phyloP scores from a whole-genome alignment of 37 sponge, comb jelly and placozoan species.

The Hexactinellida sp. region DNA sequence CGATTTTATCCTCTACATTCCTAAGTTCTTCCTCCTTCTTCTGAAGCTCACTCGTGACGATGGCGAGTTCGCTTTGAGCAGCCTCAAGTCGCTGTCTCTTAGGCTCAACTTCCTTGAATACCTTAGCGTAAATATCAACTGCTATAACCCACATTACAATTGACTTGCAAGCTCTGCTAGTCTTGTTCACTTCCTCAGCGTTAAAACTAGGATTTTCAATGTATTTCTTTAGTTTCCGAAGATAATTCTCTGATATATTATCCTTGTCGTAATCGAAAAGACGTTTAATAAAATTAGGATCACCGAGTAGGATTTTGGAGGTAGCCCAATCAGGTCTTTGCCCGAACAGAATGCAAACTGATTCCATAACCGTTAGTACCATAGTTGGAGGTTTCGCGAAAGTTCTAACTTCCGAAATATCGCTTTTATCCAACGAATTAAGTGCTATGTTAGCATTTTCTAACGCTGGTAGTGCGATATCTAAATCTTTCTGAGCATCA shows the following conservation, averaged over 20 bases:
- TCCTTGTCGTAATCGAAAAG: conserved; percentile 91
- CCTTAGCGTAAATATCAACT: conserved; percentile 77
- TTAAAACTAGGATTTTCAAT: conserved; percentile 92
- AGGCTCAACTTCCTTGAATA: conserved; percentile 87
- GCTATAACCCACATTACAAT: conserved; percentile 98
- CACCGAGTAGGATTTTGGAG: conserved; percentile 76
- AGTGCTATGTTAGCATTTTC: conserved; percentile 88
- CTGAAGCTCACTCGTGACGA: conserved; percentile 60
- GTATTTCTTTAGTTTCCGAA: conserved; percentile 95
- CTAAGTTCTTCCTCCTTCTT: conserved; percentile 76
- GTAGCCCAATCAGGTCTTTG: conserved; percentile 80
- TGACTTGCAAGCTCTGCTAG: conserved; percentile 92
- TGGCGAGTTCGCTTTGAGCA: conserved; percentile 69
- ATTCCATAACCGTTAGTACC: conserved; percentile 90
- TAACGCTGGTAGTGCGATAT: conserved; percentile 90
- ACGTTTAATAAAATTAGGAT: conserved; percentile 66
- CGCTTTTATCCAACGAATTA: conserved; percentile 90
- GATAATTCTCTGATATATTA: conserved; percentile 75
- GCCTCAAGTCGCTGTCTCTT: conserved; percentile 79
- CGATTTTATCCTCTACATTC: conserved; percentile 74
- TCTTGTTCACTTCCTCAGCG: conserved; percentile 83
- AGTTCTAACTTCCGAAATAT: conserved; percentile 90
- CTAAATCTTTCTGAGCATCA: conserved; percentile 95
- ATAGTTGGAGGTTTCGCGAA: conserved; percentile 91
- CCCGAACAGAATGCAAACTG: conserved; percentile 78